These are phyloP conservation scores for Drosophila kohkoa DNA, from an alignment of 1,140 invertebrate species.

Conservation along the genomic window DNA sequence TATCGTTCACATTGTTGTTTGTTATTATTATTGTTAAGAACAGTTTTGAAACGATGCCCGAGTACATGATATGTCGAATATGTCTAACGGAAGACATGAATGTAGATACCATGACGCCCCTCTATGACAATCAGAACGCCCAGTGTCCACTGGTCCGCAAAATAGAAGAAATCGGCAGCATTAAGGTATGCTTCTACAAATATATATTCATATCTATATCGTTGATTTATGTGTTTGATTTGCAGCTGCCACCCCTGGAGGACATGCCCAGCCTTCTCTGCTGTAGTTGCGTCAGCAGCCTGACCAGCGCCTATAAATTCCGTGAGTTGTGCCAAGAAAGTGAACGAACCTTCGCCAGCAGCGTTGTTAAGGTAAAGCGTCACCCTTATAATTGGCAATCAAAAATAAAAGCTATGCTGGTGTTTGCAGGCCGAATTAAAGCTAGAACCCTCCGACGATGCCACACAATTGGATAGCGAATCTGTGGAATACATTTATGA, in stretches of 20 bases:
- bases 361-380: constrained; percentile 68
- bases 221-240: neutral
- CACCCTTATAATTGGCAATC: neutral
- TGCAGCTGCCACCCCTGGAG: constrained; percentile 67
- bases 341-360: constrained; percentile 69
- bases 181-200: constrained; percentile 53
- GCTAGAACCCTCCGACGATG: constrained; percentile 65
- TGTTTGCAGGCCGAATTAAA: constrained; percentile 68
- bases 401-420: neutral
- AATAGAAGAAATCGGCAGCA: constrained; percentile 77
- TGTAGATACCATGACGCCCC: constrained; percentile 66
- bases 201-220: neutral
- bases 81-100: constrained; percentile 73
- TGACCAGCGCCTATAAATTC: constrained; percentile 69
- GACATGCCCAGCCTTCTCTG: constrained; percentile 80
- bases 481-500: constrained; percentile 75
- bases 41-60: constrained; percentile 61
- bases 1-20: constrained; percentile 15
- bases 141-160: constrained; percentile 67
- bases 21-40: constrained; percentile 33
- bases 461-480: constrained; percentile 48
- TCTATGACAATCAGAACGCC: constrained; percentile 65
- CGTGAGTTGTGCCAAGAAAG: constrained; percentile 74
- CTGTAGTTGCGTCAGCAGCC: constrained; percentile 55
- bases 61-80: constrained; percentile 76